Conservation (phyloP, 2,888 invertebrate genomes). For the Caenorhabditis wallacei region DNA sequence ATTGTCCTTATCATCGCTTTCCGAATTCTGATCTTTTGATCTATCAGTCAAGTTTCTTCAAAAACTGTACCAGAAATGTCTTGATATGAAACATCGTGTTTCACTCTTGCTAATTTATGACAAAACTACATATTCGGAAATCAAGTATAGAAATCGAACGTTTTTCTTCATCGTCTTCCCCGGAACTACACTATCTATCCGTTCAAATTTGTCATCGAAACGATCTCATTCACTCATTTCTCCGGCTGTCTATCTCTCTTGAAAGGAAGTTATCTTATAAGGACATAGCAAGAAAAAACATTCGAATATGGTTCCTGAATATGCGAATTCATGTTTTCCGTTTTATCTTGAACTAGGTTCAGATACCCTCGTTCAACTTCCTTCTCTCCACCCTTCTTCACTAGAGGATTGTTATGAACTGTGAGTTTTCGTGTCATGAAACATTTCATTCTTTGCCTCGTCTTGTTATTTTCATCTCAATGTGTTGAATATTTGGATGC, state of each 20-base stretch:
- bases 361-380: no score
- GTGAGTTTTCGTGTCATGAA: background rate
- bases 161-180: constrained; percentile 3
- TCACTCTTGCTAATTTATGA: no score
- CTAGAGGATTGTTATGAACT: no score
- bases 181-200: constrained; percentile 17
- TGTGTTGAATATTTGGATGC: background rate
- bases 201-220: constrained; percentile 26
- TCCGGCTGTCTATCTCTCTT: background rate
- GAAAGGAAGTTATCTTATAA: background rate
- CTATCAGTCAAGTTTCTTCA: background rate
- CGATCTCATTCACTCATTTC: constrained; percentile 2
- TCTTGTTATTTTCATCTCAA: background rate
- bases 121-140: no score
- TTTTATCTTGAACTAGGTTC: background rate
- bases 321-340: constrained; percentile 17
- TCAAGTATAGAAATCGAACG: constrained; percentile 4
- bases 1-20: background rate
- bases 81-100: no score
- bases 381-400: background rate
- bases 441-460: background rate
- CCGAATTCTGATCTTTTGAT: constrained; percentile 7
- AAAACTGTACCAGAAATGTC: no score
- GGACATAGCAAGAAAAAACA: background rate
- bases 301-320: background rate